Base-by-base conservation (phyloP, 2,888 invertebrate genomes). In the Drosophila buzzatii region DNA sequence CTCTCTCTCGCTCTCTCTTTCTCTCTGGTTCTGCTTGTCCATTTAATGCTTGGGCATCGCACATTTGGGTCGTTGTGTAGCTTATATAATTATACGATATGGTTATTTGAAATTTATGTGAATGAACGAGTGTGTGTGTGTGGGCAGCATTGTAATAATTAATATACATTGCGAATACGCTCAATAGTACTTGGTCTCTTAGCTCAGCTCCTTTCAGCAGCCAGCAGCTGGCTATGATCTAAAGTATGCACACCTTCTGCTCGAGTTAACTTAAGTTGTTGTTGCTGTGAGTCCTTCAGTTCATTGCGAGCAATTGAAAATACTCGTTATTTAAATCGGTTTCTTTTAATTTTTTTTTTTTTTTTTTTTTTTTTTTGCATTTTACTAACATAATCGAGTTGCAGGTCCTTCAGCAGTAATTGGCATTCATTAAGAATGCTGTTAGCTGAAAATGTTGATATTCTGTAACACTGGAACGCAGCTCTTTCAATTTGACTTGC, bases 401-500 rank as follows among this genome's bases (percentile, higher is more conserved):
- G 63, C 70, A 70, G 70, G 35, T 57, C n/a, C 62, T 62, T 47
- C 51, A 59, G 33, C 55, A 64, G 74, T 74, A 74, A 77, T 77
- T 74, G 77, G 52, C 77, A 67, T 73, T 73, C 73, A 77, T 77
- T 77, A 74, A 77, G 67, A 45, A 42, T 51, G 45, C 41, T 49
- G 51, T 20, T 53, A 65, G 58, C 52, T 31, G 62, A 58, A 62
- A 58, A 53, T 49, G 44, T 42, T 49, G 14, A 49, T 39, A 56
- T 59, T 59, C 45, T 27, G 16, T 47, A 65, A 57, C 53, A 52
- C 59, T 51, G 33, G 20, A 58, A 70, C 35, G 70, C 61, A 67
- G 52, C 65, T 55, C 61, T 71, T 71, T 70, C 57, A 70, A 71
- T 70, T 81, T 73, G 73, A 81, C 73, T 82, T 73, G 76, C 76